These are phyloP conservation scores for Noctua fimbriata DNA, from an alignment of 2,888 invertebrate genomes.

Conservation along the genomic window DNA sequence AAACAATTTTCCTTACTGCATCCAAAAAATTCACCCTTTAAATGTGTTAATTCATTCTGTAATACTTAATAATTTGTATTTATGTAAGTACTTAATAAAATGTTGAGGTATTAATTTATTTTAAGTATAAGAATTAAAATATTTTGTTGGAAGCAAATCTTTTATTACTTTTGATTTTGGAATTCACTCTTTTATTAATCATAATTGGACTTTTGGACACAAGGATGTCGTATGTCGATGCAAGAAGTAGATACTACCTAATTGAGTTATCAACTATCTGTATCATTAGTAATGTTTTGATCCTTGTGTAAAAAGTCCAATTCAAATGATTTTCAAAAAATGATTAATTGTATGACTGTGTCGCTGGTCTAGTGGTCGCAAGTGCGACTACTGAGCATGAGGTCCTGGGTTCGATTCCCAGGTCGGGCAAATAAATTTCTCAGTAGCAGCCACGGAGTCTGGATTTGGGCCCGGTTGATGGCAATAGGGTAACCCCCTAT, in stretches of 20 bases:
- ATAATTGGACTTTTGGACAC: neutral
- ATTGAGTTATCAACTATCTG: neutral
- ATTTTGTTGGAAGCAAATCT: constrained; percentile 20
- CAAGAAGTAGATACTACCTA: neutral
- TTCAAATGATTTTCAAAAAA: neutral
- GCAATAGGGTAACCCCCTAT: too few relatives aligned
- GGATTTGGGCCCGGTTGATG: too few relatives aligned
- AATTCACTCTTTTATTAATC: neutral
- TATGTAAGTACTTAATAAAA: neutral
- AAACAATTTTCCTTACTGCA: neutral
- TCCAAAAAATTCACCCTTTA: neutral
- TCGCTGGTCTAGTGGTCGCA: too few relatives aligned
- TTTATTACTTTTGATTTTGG: constrained; percentile 4
- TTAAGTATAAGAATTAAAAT: constrained; percentile 60
- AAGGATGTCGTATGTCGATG: neutral
- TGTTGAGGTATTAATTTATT: constrained; percentile 58
- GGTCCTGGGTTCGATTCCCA: too few relatives aligned
- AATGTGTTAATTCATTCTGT: neutral
- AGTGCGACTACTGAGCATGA: too few relatives aligned
- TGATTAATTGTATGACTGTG: too few relatives aligned
- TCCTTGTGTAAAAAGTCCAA: neutral
- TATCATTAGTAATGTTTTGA: neutral
- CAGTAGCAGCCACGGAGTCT: too few relatives aligned
- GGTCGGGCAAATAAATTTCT: too few relatives aligned
- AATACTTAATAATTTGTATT: neutral